phyloP scores from a whole-genome alignment of 2,888 invertebrate genomes.

The Eugnorisma glareosa region DNA sequence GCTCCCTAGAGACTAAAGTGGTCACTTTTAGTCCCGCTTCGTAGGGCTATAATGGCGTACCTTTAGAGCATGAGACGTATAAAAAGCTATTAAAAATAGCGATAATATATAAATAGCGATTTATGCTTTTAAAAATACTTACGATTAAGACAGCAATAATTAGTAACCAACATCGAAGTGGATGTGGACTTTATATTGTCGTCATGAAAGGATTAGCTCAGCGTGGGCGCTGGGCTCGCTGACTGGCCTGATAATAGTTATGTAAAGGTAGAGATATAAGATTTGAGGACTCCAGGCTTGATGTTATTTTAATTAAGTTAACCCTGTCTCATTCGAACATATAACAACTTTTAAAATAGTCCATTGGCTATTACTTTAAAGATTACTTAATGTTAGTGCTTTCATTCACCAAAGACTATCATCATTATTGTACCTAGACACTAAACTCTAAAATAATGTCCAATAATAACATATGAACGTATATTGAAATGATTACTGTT shows the following conservation, averaged over 20 bases:
- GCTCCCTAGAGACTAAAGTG: no score
- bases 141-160: neutral
- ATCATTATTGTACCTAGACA: slow-evolving; percentile 5
- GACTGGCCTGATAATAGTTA: no score
- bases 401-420: slow-evolving; percentile 4
- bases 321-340: slow-evolving; percentile 13
- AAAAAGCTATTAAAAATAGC: no score
- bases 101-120: no score
- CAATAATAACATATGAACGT: slow-evolving; percentile 34
- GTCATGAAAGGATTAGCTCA: no score
- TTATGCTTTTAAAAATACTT: no score
- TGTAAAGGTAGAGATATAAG: no score
- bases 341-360: neutral
- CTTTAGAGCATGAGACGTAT: no score
- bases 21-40: no score
- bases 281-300: neutral
- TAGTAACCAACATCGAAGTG: neutral
- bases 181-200: no score
- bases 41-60: no score
- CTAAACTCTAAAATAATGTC: slow-evolving; percentile 24
- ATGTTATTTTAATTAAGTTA: neutral
- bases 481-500: slow-evolving; percentile 42
- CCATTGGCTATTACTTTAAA: neutral
- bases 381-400: neutral
- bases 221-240: no score